phyloP scores from a whole-genome alignment of 2,888 invertebrate species.

The Thelaira solivaga region DNA sequence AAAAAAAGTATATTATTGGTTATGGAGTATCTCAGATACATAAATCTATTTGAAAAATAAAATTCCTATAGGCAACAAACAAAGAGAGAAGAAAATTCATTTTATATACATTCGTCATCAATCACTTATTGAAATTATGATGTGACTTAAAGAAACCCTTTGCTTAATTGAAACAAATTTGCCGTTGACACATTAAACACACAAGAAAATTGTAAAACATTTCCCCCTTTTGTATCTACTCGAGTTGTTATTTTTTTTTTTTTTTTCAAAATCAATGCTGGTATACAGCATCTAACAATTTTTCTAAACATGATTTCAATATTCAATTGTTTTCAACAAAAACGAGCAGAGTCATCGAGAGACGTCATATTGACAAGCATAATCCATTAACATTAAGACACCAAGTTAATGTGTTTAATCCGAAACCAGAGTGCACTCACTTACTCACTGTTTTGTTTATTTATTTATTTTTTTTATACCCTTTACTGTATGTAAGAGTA shows the following conservation, averaged over 20 bases:
- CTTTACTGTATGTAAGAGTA: no score
- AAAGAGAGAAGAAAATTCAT: background rate
- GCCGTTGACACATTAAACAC: conserved; percentile 36
- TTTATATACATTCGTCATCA: conserved; percentile 6
- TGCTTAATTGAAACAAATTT: conserved; percentile 59
- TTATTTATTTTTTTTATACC: no score
- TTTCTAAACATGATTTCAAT: conserved; percentile 52
- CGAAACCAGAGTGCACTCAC: conserved; percentile 26
- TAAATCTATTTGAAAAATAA: background rate
- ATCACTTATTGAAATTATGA: background rate
- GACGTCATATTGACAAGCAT: conserved; percentile 4
- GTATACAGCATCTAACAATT: conserved; percentile 2
- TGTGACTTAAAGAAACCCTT: conserved; percentile 1
- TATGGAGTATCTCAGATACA: no score
- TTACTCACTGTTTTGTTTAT: background rate
- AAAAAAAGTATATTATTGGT: no score
- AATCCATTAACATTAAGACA: conserved; percentile 34
- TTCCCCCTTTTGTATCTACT: background rate
- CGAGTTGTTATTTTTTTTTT: conserved; percentile 24
- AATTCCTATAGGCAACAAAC: background rate
- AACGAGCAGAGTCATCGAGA: background rate
- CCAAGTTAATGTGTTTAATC: background rate
- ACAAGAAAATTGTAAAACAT: no score
- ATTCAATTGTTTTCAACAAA: conserved; percentile 19
- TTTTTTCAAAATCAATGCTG: background rate